Evolutionary conservation across 2,888 invertebrate species (phyloP).

Genomic region (Napeogenes sylphis): DNA sequence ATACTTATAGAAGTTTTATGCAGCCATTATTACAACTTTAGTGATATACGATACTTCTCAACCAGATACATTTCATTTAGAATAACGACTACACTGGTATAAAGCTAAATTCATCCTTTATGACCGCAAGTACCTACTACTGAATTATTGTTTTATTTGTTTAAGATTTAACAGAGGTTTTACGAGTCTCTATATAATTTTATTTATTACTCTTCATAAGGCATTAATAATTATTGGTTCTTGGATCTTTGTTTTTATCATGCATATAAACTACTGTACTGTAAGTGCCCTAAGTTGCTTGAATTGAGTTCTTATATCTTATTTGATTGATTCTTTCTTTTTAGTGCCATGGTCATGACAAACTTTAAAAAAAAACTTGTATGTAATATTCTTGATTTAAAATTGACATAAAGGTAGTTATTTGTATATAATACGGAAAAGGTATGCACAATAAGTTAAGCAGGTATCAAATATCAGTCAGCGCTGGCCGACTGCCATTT

Average conservation of each 20-base stretch:
- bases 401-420: slow-evolving; percentile 1
- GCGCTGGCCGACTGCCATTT: slow-evolving; percentile 27
- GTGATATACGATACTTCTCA: slow-evolving; percentile 28
- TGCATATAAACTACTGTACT: too few relatives aligned
- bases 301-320: too few relatives aligned
- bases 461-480: slow-evolving; percentile 25
- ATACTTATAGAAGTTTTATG: slow-evolving; percentile 13
- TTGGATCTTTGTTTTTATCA: too few relatives aligned
- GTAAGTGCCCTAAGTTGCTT: too few relatives aligned
- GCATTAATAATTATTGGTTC: too few relatives aligned
- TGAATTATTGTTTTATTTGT: slow-evolving; percentile 9
- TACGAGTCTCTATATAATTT: too few relatives aligned
- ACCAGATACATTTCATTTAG: slow-evolving; percentile 19
- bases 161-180: too few relatives aligned
- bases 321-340: too few relatives aligned
- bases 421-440: not conserved
- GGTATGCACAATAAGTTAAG: slow-evolving; percentile 11
- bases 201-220: too few relatives aligned
- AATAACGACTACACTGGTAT: slow-evolving; percentile 20
- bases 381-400: not conserved
- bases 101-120: slow-evolving; percentile 24
- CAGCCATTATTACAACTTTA: slow-evolving; percentile 7
- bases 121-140: slow-evolving; percentile 14
- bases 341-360: too few relatives aligned
- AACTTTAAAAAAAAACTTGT: too few relatives aligned